Percentiles rank a stretch among this genome's conserved stretches.
Conservation (phyloP, 2,797 vertebrate genomes). For the Tokudaia tokunoshimensis region DNA sequence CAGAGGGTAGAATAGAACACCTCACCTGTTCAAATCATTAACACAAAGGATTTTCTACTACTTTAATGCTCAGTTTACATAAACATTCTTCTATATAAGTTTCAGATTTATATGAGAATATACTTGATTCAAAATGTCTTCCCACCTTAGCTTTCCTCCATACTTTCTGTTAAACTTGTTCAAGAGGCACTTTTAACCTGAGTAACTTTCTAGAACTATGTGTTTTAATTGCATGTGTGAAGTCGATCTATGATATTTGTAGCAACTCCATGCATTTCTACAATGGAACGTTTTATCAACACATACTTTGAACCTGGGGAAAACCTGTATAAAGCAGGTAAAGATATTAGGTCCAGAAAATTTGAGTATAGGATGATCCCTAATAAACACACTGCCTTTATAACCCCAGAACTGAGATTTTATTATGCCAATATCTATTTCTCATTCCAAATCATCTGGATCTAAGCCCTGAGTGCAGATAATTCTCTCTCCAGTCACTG, state of each 20-base stretch:
- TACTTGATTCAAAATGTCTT: not conserved
- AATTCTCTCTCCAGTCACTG: slow-evolving; percentile 89
- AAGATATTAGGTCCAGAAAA: slow-evolving; percentile 86
- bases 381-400: slow-evolving; percentile 82
- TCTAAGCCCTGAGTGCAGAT: slow-evolving; percentile 92
- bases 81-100: slow-evolving; percentile 1
- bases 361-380: slow-evolving; percentile 85
- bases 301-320: slow-evolving; percentile 89
- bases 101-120: slow-evolving; percentile 5
- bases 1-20: not conserved
- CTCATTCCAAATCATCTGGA: slow-evolving; percentile 95
- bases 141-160: slow-evolving; percentile 8
- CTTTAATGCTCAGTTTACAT: slow-evolving; percentile 58
- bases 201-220: slow-evolving; percentile 80
- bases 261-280: slow-evolving; percentile 89
- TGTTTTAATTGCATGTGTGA: slow-evolving; percentile 82
- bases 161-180: slow-evolving; percentile 86
- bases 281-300: slow-evolving; percentile 89
- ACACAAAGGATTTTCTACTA: not conserved
- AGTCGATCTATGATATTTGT: slow-evolving; percentile 83
- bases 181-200: slow-evolving; percentile 79
- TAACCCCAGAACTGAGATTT: slow-evolving; percentile 76
- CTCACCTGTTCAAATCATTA: not conserved
- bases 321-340: slow-evolving; percentile 87
- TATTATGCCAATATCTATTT: slow-evolving; percentile 77